Percentiles rank a stretch among this genome's conserved stretches.
Evolutionary conservation across 2,888 invertebrate species (phyloP).

Genomic region (Meandrusa payeni): DNA sequence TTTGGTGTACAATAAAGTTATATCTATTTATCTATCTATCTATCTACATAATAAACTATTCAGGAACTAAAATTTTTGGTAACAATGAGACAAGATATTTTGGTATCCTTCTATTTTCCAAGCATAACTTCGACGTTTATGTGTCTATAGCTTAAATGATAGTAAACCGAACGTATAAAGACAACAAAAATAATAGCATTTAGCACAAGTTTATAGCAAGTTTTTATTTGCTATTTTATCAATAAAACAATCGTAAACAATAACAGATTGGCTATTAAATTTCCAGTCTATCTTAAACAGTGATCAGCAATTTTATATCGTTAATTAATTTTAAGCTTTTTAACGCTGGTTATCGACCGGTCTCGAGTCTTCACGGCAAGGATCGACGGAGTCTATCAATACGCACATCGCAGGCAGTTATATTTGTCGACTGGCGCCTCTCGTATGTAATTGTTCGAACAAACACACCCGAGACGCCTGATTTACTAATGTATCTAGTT

Average conservation of each 20-base stretch:
- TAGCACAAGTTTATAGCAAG: background rate
- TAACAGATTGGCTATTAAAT: conserved; percentile 8
- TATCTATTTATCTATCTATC: too few species aligned
- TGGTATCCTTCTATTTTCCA: too few species aligned
- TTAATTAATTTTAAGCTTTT: conserved; percentile 22
- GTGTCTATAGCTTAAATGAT: too few species aligned
- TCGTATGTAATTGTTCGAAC: conserved; percentile 67
- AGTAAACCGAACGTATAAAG: too few species aligned
- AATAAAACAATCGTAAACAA: conserved; percentile 20
- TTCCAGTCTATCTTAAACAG: conserved; percentile 14
- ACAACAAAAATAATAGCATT: background rate
- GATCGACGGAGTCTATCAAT: conserved; percentile 36
- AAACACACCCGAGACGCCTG: conserved; percentile 64
- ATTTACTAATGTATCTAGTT: conserved; percentile 74
- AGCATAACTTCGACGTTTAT: too few species aligned
- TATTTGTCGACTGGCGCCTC: conserved; percentile 75
- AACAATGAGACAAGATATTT: too few species aligned
- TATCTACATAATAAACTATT: too few species aligned
- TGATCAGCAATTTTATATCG: conserved; percentile 21
- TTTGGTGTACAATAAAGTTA: too few species aligned
- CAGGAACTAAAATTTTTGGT: too few species aligned
- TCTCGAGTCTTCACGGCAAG: conserved; percentile 30
- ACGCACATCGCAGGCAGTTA: conserved; percentile 41
- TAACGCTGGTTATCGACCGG: conserved; percentile 19
- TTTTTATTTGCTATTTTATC: conserved; percentile 6